Evolutionary conservation across 2,888 invertebrate species (phyloP).

Genomic region (Thalpophila matura): DNA sequence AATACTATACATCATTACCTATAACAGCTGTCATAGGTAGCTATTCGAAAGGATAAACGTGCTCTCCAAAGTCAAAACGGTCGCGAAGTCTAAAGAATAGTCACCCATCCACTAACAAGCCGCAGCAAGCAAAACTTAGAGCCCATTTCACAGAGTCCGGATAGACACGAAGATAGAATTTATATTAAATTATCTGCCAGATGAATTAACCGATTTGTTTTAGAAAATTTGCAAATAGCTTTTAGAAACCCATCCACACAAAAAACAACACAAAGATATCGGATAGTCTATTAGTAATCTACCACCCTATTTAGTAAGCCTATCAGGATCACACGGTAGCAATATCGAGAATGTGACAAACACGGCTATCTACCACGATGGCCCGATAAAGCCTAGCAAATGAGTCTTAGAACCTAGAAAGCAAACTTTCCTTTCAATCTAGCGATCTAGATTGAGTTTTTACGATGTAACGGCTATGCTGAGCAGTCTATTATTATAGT

Average conservation of each 20-base stretch:
- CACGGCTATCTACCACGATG: slow-evolving; percentile 46
- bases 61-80: too few species aligned
- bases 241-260: not conserved
- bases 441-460: slow-evolving; percentile 33
- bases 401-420: slow-evolving; percentile 38
- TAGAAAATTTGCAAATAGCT: not conserved
- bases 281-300: slow-evolving; percentile 30
- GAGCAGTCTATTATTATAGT: slow-evolving; percentile 10
- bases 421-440: slow-evolving; percentile 34
- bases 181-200: too few species aligned
- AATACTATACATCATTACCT: too few species aligned
- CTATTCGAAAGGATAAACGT: too few species aligned
- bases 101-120: not conserved
- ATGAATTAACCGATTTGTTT: not conserved
- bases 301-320: slow-evolving; percentile 17
- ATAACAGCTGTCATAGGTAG: too few species aligned
- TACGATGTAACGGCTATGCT: slow-evolving; percentile 36
- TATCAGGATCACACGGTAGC: slow-evolving; percentile 44
- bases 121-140: not conserved
- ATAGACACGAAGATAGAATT: too few species aligned
- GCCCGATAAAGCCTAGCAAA: slow-evolving; percentile 22
- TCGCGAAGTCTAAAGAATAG: fast-evolving
- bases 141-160: not conserved
- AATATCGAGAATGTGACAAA: slow-evolving; percentile 31
- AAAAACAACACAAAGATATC: not conserved